Evolutionary conservation across 1,140 invertebrate genomes (phyloP).

Genomic region (Calliphora vicina): DNA sequence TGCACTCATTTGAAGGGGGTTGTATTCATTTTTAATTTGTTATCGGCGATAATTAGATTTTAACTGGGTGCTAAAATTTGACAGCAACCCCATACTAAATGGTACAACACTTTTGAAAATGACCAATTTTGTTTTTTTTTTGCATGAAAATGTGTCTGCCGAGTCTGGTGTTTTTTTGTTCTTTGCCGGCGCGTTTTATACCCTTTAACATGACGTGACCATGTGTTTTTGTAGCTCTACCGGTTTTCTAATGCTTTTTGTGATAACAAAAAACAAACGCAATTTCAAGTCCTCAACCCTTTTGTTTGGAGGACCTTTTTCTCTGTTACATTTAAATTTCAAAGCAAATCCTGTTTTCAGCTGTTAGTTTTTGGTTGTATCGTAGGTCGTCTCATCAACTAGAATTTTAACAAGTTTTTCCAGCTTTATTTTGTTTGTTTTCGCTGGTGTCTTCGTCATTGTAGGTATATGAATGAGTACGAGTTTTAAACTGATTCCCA

Average conservation of each 20-base stretch:
- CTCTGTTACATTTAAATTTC: too few relatives aligned
- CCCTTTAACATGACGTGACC: background rate
- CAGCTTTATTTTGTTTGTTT: background rate
- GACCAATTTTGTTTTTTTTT: background rate
- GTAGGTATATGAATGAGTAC: too few relatives aligned
- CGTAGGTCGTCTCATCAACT: too few relatives aligned
- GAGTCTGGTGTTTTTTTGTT: background rate
- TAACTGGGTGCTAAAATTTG: background rate
- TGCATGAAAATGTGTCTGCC: too few relatives aligned
- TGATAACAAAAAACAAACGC: too few relatives aligned
- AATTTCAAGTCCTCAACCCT: background rate
- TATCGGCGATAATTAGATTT: slow-evolving; percentile 14
- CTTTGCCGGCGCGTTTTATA: background rate
- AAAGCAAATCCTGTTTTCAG: slow-evolving; percentile 13
- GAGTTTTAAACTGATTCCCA: too few relatives aligned
- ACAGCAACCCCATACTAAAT: background rate
- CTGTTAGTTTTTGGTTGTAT: background rate
- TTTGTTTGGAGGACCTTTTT: background rate
- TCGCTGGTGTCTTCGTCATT: background rate
- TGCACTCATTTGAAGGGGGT: background rate
- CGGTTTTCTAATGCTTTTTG: background rate
- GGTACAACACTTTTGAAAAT: background rate
- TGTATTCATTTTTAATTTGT: background rate
- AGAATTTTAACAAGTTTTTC: slow-evolving; percentile 13
- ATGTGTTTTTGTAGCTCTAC: background rate